These are phyloP conservation scores for Oncorhynchus clarkii DNA, from an alignment of 2,113 vertebrate species.

Conservation along the genomic window DNA sequence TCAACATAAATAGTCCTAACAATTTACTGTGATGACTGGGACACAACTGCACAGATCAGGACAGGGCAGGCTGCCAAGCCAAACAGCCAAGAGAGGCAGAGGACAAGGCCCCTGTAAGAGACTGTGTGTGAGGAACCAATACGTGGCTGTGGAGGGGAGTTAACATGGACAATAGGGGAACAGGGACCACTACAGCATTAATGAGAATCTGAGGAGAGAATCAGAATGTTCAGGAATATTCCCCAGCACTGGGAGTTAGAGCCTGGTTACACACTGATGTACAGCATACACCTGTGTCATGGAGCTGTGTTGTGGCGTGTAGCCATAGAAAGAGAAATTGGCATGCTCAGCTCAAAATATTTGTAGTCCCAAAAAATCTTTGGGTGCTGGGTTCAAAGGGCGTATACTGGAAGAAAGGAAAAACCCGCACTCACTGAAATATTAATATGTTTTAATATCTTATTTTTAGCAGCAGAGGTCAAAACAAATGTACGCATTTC, in stretches of 20 bases:
- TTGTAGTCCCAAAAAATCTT: too few relatives aligned
- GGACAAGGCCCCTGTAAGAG: not conserved
- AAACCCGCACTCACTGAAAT: too few relatives aligned
- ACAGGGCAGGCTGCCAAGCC: conserved; percentile 51
- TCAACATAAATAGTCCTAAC: conserved; percentile 43
- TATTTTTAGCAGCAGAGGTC: too few relatives aligned
- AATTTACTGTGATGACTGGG: conserved; percentile 41
- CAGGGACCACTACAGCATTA: conserved; percentile 44
- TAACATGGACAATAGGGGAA: conserved; percentile 40
- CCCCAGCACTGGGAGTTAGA: conserved; percentile 22
- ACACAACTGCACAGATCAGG: conserved; percentile 40
- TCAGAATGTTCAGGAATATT: conserved; percentile 29
- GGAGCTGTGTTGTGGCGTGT: conserved; percentile 38
- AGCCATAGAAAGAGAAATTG: not conserved
- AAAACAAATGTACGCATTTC: too few relatives aligned
- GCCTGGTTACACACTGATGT: conserved; percentile 44
- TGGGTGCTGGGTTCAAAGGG: too few relatives aligned
- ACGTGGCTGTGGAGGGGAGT: conserved; percentile 15
- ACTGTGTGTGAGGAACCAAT: not conserved
- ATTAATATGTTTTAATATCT: too few relatives aligned
- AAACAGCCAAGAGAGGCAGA: conserved; percentile 42
- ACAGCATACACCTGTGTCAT: conserved; percentile 60
- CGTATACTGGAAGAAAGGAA: too few relatives aligned
- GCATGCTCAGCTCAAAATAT: too few relatives aligned
- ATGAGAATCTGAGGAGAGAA: conserved; percentile 39